A percentile compares a stretch with the other conserved stretches of the same genome.
Conservation (phyloP, 2,113 vertebrate genomes). For the Hirundichthys speculiger region DNA sequence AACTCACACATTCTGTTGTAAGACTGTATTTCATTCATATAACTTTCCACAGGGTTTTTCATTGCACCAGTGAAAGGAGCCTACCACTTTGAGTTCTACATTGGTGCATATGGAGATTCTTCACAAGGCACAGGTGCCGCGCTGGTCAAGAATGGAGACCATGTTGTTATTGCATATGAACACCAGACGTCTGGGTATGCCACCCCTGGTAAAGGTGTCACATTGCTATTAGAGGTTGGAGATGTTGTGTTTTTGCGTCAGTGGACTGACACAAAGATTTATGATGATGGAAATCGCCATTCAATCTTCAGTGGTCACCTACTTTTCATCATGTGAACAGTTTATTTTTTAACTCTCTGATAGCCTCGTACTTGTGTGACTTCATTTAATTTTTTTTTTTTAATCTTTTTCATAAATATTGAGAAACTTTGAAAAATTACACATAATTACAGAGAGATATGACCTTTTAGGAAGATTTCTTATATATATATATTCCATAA, state of each 20-base stretch:
- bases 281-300: accelerated
- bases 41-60: slow-evolving; percentile 47
- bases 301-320: slow-evolving; percentile 52
- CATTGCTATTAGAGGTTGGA: slow-evolving; percentile 39
- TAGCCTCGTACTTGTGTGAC: no score
- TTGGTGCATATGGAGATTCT: background rate
- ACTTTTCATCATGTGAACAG: slow-evolving; percentile 45
- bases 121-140: background rate
- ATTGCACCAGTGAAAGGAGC: slow-evolving; percentile 51
- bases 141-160: slow-evolving; percentile 36
- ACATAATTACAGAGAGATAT: no score
- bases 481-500: no score
- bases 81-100: slow-evolving; percentile 47
- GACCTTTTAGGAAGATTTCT: no score
- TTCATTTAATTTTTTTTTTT: no score
- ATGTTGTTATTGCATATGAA: background rate
- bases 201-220: slow-evolving; percentile 12
- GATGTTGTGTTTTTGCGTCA: slow-evolving; percentile 46
- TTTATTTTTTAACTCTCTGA: background rate
- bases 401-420: no score
- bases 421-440: no score
- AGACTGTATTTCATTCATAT: no score
- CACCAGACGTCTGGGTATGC: accelerated
- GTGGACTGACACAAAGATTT: accelerated
- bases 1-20: no score